Conservation (phyloP, 2,113 vertebrate species). For the Neotoma lepida region DNA sequence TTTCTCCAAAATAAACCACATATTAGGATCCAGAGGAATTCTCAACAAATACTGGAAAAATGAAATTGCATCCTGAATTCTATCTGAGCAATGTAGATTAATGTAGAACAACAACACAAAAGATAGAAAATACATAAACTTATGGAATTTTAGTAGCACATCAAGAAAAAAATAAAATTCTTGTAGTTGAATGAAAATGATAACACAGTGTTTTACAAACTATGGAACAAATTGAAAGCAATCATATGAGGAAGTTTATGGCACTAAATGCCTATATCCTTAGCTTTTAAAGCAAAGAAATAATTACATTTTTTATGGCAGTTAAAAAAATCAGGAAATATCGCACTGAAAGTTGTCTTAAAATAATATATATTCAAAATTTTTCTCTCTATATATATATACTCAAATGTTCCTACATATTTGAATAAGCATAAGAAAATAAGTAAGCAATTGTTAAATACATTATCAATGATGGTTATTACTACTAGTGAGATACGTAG, state of each 20-base stretch:
- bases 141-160: not conserved
- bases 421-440: not conserved
- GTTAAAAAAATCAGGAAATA: not conserved
- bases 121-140: not conserved
- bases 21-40: not conserved
- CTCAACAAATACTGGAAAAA: not conserved
- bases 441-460: not conserved
- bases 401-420: not conserved
- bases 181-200: not conserved
- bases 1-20: not conserved
- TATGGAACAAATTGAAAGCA: not conserved
- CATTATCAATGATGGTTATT: not conserved
- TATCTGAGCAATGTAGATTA: not conserved
- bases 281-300: not conserved
- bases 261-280: not conserved
- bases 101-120: not conserved
- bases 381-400: not conserved
- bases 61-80: not conserved
- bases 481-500: not conserved
- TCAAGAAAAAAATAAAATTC: not conserved
- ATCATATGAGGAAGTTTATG: not conserved
- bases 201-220: not conserved
- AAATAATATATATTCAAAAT: not conserved
- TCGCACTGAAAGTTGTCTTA: not conserved
- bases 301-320: not conserved